Conservation (phyloP, 2,113 vertebrate genomes). For the Gymnobelideus leadbeateri region DNA sequence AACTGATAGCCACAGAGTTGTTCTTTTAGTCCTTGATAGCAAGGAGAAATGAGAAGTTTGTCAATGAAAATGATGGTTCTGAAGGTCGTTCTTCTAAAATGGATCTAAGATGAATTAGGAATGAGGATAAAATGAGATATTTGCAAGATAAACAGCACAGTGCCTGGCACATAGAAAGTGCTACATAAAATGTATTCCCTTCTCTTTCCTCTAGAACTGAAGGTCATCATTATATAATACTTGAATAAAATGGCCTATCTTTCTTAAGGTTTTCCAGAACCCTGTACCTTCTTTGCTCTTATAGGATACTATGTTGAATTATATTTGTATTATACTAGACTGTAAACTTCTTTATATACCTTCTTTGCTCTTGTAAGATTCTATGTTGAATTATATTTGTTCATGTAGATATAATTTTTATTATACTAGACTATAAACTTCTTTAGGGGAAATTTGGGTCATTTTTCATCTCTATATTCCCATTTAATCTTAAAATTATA, state of each 20-base stretch:
- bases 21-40: neutral
- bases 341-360: neutral
- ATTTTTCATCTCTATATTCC: neutral
- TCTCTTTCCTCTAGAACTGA: neutral
- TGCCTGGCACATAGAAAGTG: neutral
- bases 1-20: neutral
- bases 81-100: neutral
- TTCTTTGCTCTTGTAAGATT: neutral
- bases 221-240: neutral
- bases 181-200: neutral
- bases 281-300: neutral
- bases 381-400: neutral
- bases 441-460: neutral
- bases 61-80: neutral
- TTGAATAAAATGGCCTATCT: neutral
- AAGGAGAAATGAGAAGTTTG: neutral
- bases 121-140: neutral
- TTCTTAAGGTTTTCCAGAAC: neutral
- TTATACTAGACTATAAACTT: neutral
- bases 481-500: neutral
- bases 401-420: neutral
- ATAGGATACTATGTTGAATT: neutral
- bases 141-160: neutral
- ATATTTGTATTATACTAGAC: neutral
- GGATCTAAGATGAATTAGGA: neutral